Conservation (phyloP, 2,113 vertebrate species). For the Murina feae region DNA sequence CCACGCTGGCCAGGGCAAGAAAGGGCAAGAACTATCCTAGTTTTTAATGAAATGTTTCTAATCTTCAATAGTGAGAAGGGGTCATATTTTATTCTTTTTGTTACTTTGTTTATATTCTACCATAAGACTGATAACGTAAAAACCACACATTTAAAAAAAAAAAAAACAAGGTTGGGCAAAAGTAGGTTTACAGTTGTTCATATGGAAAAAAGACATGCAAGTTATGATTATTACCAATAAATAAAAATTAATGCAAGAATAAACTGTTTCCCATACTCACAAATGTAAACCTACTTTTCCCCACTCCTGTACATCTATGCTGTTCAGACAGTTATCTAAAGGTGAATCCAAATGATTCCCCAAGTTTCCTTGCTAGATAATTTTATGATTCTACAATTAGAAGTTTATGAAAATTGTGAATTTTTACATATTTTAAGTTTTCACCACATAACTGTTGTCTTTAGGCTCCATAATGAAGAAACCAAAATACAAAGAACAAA, state of each 20-base stretch:
- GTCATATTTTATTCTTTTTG: slow-evolving; percentile 11
- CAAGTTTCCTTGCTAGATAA: neutral
- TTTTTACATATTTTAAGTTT: slow-evolving; percentile 16
- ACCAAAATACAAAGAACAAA: neutral
- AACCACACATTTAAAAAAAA: neutral
- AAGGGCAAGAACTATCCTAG: neutral
- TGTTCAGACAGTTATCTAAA: neutral
- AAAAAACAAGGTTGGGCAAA: neutral
- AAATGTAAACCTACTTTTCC: neutral
- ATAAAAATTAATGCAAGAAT: neutral
- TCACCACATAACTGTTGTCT: neutral
- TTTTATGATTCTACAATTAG: neutral
- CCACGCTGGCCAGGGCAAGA: no score
- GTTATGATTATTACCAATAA: neutral
- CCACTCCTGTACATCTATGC: neutral
- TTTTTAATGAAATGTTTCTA: neutral
- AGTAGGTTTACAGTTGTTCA: neutral
- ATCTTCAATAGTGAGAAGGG: neutral
- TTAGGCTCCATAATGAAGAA: neutral
- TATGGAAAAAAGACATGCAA: neutral
- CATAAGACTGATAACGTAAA: neutral
- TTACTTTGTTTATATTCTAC: slow-evolving; percentile 4
- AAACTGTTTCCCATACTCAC: neutral
- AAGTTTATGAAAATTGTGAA: neutral
- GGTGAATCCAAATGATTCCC: neutral